Percentiles rank a stretch among this genome's conserved stretches.
These are phyloP conservation scores for Eledona agricola DNA, from an alignment of 2,888 invertebrate genomes.

Conservation along the genomic window DNA sequence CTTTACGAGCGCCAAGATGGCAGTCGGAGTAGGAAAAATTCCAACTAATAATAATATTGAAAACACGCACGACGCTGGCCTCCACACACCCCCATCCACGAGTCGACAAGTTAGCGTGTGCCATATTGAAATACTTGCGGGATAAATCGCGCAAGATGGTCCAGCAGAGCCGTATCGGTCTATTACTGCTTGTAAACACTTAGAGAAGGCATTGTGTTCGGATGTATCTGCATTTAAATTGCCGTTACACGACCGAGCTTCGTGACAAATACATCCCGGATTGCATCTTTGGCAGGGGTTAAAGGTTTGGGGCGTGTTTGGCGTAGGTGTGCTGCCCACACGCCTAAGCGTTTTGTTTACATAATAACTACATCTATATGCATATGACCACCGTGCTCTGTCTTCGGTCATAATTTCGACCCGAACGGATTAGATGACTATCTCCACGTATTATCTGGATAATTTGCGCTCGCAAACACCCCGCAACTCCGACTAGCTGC, in stretches of 20 bases:
- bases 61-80: too few species aligned
- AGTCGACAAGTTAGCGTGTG: too few species aligned
- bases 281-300: slow-evolving; percentile 49
- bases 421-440: slow-evolving; percentile 36
- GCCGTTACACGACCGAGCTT: slow-evolving; percentile 52
- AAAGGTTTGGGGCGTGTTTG: slow-evolving; percentile 49
- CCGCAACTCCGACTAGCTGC: slow-evolving; percentile 2
- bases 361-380: slow-evolving; percentile 51
- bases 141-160: too few species aligned
- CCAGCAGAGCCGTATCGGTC: too few species aligned
- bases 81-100: too few species aligned
- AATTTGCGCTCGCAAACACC: slow-evolving; percentile 17
- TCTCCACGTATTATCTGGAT: slow-evolving; percentile 30
- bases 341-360: slow-evolving; percentile 46
- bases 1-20: too few species aligned
- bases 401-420: slow-evolving; percentile 36
- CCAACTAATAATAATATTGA: too few species aligned
- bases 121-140: too few species aligned
- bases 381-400: slow-evolving; percentile 40
- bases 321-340: slow-evolving; percentile 45
- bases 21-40: too few species aligned
- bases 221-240: slow-evolving; percentile 55
- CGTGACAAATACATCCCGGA: slow-evolving; percentile 57
- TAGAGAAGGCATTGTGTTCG: slow-evolving; percentile 42
- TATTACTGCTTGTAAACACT: slow-evolving; percentile 45